Conservation (phyloP, 2,113 vertebrate genomes). For the Aphelocoma coerulescens region DNA sequence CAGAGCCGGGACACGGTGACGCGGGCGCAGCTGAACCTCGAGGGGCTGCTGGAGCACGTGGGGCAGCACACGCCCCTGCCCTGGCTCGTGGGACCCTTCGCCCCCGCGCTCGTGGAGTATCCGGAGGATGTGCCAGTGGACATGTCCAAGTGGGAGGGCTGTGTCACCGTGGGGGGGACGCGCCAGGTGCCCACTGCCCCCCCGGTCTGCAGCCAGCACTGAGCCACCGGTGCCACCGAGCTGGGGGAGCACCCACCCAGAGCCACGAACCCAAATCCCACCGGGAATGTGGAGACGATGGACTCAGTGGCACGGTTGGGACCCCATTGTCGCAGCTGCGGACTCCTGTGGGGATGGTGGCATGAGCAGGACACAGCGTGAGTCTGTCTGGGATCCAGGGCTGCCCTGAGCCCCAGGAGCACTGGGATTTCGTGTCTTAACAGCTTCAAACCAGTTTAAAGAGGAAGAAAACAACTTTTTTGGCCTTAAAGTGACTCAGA, state of each 20-base stretch:
- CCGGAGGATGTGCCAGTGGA: background rate
- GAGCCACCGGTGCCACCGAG: accelerated
- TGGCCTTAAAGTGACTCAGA: background rate
- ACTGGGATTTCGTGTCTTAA: accelerated
- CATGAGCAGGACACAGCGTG: accelerated
- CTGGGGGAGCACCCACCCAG: accelerated
- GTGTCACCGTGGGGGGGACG: background rate
- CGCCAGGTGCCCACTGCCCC: accelerated
- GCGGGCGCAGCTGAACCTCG: constrained; percentile 79
- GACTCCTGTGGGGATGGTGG: background rate
- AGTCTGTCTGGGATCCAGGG: background rate
- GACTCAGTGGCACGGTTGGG: accelerated
- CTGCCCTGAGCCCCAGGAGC: accelerated
- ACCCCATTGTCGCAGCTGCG: accelerated
- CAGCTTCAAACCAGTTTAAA: background rate
- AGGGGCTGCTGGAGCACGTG: constrained; percentile 79
- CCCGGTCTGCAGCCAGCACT: background rate
- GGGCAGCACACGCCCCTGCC: constrained; percentile 80
- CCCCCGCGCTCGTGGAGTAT: constrained; percentile 51
- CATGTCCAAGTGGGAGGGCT: constrained; percentile 47
- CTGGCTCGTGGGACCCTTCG: constrained; percentile 76
- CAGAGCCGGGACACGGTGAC: constrained; percentile 74
- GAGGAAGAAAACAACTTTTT: background rate
- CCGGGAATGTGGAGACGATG: accelerated
- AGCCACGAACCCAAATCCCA: accelerated